Percentiles rank a stretch among this genome's conserved stretches.
Evolutionary conservation across 2,113 vertebrate species (phyloP).

Genomic region (Tapirus terrestris): DNA sequence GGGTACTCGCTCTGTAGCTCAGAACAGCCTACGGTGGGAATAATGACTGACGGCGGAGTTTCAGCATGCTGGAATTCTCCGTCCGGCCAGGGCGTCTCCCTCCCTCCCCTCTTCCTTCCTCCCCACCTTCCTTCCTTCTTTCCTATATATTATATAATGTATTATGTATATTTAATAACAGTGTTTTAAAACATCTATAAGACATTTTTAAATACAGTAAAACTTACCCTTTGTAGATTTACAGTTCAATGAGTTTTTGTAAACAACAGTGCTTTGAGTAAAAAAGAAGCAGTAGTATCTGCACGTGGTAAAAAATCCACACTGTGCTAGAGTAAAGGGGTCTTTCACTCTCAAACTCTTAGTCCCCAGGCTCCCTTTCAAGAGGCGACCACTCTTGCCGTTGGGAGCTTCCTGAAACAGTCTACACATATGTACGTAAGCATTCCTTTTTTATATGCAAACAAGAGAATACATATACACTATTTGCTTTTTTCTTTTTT

Average conservation of each 20-base stretch:
- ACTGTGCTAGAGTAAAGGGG: neutral
- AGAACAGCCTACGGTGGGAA: neutral
- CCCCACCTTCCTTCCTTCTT: too few species aligned
- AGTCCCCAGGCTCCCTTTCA: neutral
- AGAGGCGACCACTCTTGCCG: accelerated
- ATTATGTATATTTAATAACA: neutral
- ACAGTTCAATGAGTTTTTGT: neutral
- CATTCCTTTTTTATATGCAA: neutral
- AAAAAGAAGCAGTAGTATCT: neutral
- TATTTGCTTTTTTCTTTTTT: neutral
- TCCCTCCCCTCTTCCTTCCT: too few species aligned
- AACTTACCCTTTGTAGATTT: neutral
- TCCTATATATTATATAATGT: neutral
- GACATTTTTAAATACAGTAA: neutral
- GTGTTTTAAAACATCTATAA: neutral
- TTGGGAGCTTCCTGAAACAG: neutral
- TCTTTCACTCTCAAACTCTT: neutral
- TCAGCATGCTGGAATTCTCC: too few species aligned
- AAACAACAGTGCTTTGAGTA: neutral
- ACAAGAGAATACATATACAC: too few species aligned
- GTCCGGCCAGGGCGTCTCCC: neutral
- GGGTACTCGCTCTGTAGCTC: neutral
- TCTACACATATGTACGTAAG: accelerated
- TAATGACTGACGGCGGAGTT: too few species aligned
- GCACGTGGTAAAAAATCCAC: too few species aligned